Evolutionary conservation across 1,140 invertebrate genomes (phyloP).

Genomic region (Sitobion miscanthi): DNA sequence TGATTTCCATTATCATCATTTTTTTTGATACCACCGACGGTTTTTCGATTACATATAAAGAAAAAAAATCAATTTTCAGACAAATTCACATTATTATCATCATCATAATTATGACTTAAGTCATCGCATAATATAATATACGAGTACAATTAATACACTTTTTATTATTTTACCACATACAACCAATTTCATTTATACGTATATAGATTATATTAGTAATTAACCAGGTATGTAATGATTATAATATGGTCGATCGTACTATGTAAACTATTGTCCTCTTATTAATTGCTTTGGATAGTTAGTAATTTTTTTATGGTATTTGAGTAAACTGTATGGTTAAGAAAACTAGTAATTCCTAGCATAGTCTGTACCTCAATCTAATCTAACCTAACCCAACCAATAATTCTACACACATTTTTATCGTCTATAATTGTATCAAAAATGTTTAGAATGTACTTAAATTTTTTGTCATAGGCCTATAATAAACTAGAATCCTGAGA

Average conservation of each 20-base stretch:
- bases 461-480: background rate
- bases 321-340: background rate
- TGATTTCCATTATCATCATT: background rate
- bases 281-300: background rate
- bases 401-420: background rate
- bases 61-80: background rate
- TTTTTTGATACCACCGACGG: background rate
- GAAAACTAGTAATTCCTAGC: background rate
- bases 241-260: background rate
- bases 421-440: background rate
- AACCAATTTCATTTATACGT: background rate
- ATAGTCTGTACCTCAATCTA: background rate
- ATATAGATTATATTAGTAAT: too few species aligned
- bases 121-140: background rate
- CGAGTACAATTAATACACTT: background rate
- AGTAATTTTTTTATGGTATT: background rate
- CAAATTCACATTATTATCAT: background rate
- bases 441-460: background rate
- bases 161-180: background rate
- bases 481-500: background rate
- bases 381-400: background rate
- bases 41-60: background rate
- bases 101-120: background rate
- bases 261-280: background rate
- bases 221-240: background rate